Percentiles rank a stretch among this genome's conserved stretches.
Evolutionary conservation across 2,797 vertebrate species (phyloP).

Genomic region (Poecile montanus): DNA sequence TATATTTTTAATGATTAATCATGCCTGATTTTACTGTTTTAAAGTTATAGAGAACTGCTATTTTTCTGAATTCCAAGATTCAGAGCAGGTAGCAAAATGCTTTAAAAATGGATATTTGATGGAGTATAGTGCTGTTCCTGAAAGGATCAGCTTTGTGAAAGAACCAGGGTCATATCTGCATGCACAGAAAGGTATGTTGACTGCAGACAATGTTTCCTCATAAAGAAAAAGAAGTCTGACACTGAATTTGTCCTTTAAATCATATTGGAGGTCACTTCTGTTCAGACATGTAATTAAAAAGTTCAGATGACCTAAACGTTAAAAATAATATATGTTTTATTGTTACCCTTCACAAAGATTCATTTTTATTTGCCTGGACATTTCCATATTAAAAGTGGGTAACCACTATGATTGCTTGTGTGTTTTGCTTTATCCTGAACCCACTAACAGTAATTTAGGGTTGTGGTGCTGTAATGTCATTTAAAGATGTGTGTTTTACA

Average conservation of each 20-base stretch:
- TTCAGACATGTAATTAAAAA: slow-evolving; percentile 17
- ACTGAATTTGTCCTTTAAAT: slow-evolving; percentile 56
- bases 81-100: slow-evolving; percentile 57
- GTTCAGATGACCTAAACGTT: slow-evolving; percentile 50
- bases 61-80: slow-evolving; percentile 56
- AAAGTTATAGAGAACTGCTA: neutral
- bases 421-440: slow-evolving; percentile 24
- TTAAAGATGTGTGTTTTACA: neutral
- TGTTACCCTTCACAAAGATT: neutral
- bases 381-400: neutral
- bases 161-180: slow-evolving; percentile 35
- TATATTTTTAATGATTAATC: neutral
- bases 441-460: neutral
- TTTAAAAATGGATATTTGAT: slow-evolving; percentile 61
- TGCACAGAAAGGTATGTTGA: slow-evolving; percentile 27
- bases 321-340: slow-evolving; percentile 24
- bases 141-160: slow-evolving; percentile 29
- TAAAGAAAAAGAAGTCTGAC: slow-evolving; percentile 30
- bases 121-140: slow-evolving; percentile 7
- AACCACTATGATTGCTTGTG: neutral
- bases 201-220: slow-evolving; percentile 40
- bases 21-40: neutral
- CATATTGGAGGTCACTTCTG: slow-evolving; percentile 3
- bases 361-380: slow-evolving; percentile 17
- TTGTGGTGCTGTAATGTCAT: neutral